Percentiles rank a stretch among this genome's conserved stretches.
phyloP scores from a whole-genome alignment of 2,797 vertebrate genomes.

The Neosilurus hyrtlii region DNA sequence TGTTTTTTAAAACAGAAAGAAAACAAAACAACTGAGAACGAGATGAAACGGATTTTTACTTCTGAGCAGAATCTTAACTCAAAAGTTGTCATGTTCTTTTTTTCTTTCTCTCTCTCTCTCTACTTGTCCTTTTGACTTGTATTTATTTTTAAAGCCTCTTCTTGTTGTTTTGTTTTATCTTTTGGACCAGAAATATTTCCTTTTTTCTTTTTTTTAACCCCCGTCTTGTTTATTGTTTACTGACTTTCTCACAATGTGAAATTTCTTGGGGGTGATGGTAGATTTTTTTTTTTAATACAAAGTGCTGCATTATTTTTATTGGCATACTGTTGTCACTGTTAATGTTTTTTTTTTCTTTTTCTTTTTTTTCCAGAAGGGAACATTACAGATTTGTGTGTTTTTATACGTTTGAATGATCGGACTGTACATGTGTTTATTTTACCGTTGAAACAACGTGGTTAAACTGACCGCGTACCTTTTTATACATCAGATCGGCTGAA shows the following conservation, averaged over 20 bases:
- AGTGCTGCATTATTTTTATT: neutral
- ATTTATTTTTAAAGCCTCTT: no score
- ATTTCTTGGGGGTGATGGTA: no score
- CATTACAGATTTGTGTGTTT: neutral
- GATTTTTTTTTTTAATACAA: neutral
- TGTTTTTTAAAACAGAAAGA: neutral
- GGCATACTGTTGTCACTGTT: neutral
- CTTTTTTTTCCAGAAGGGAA: neutral
- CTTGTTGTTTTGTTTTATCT: neutral
- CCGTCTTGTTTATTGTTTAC: no score
- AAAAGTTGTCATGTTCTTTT: neutral
- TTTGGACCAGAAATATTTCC: neutral
- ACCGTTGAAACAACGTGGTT: neutral
- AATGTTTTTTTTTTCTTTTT: neutral
- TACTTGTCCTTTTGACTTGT: no score
- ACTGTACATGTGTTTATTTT: neutral
- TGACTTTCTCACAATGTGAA: neutral
- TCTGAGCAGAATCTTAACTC: neutral
- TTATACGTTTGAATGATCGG: conserved; percentile 1
- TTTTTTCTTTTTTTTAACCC: neutral
- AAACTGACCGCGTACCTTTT: no score
- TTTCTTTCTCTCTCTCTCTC: no score
- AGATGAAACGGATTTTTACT: neutral
- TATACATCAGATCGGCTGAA: neutral
- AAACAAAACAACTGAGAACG: neutral